Base-by-base conservation (phyloP, 1,140 invertebrate species). In the Drosophila equinoxialis region DNA sequence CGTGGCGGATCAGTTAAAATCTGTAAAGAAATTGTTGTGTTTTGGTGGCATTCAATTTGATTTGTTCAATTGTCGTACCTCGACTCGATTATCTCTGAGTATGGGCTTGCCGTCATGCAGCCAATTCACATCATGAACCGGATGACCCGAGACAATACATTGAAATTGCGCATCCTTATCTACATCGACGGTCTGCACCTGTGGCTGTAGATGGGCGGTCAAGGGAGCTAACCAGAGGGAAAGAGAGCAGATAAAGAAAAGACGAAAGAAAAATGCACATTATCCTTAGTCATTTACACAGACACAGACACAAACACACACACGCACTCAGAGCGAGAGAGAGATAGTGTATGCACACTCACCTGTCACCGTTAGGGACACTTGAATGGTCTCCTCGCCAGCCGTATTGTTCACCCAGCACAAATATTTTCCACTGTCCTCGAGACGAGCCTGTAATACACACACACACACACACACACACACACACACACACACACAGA, bases 361-460 rank as follows among this genome's bases (percentile, higher is more conserved):
- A 94, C 94, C 94, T 92, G 94, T 94, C 70, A 97, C 95, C 73
- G 94, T 94, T 67, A 97, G 94, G 58, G 96, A 95, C 81, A 97
- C 95, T 91, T 97, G 95, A 48, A 97, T 95, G 75, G 95, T 96
- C 92, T 98, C 96, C 79, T 96, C 95, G 10, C 96, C 97, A 1
- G 96, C 96, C 7, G 96, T 96, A 91, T 97, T 98, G 93, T 97
- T 97, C 23, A 96, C 95, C 93, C 96, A 96, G 92, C 97, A 97
- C 63, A 97, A 94, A 92, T 97, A 97, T 81, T 96, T 95, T 54
- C 96, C 97, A 59, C 95, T 94, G 90, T 98, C 96, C 82, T 97
- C 96, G 63, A 96, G 92, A 65, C 95, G 93, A 30, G 95, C 94
- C 77, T 92, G 82, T 63, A 81, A 89, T 71, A 77, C 70, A 48